Evolutionary conservation across 2,113 vertebrate genomes (phyloP).

Genomic region (Willisornis vidua): DNA sequence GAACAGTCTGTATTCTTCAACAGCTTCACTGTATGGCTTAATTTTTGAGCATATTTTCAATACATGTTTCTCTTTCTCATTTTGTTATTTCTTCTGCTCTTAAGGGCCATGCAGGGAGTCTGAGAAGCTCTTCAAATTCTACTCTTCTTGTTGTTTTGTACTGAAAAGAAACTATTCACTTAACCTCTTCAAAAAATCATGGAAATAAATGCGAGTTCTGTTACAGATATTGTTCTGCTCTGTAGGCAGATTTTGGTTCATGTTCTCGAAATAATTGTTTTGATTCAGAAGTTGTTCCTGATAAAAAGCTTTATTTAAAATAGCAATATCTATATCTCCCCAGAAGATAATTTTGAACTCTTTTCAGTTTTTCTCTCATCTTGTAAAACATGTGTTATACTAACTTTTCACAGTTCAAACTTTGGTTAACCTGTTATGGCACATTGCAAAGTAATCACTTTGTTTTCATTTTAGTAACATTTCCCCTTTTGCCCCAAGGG

Average conservation of each 20-base stretch:
- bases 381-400: not conserved
- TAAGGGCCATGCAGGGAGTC: not conserved
- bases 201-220: not conserved
- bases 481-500: not conserved
- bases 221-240: not conserved
- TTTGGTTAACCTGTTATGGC: conserved; percentile 63
- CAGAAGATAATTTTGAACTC: conserved; percentile 15
- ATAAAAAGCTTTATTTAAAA: conserved; percentile 16
- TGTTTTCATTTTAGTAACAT: conserved; percentile 67
- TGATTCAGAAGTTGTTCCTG: conserved; percentile 45
- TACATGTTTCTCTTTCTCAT: not conserved
- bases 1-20: not conserved
- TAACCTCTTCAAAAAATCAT: not conserved
- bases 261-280: not conserved
- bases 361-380: conserved; percentile 44
- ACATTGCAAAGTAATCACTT: conserved; percentile 29
- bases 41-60: conserved; percentile 12
- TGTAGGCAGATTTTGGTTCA: not conserved
- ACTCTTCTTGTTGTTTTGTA: not conserved
- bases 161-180: not conserved
- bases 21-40: not conserved
- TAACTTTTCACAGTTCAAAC: not conserved
- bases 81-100: not conserved
- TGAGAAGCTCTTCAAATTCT: not conserved
- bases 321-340: conserved; percentile 7